Percentiles rank a stretch among this genome's conserved stretches.
phyloP scores from a whole-genome alignment of 35 echinoderm and acorn worm genomes.

The Anneissia japonica region DNA sequence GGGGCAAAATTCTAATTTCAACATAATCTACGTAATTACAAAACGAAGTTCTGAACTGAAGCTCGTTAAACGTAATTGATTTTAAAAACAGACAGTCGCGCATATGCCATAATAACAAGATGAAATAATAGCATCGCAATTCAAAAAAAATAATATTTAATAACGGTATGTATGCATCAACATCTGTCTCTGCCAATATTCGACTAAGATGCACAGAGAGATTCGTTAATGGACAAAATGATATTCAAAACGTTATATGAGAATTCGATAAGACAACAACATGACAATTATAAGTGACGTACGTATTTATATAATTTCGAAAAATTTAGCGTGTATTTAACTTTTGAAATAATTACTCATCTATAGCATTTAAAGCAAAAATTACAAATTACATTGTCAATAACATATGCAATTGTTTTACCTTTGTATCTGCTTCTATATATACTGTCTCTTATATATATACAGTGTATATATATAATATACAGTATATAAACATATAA shows the following conservation, averaged over 20 bases:
- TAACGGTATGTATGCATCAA: too few species aligned
- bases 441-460: too few species aligned
- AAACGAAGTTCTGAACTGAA: neutral
- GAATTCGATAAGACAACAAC: neutral
- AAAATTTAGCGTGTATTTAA: too few species aligned
- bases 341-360: too few species aligned
- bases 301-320: too few species aligned
- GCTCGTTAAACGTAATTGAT: neutral
- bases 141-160: neutral
- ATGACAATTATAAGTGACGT: neutral
- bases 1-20: neutral
- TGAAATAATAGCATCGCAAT: neutral
- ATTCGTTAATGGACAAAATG: neutral
- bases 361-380: too few species aligned
- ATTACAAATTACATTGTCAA: too few species aligned
- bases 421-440: too few species aligned
- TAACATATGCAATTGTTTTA: too few species aligned
- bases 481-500: too few species aligned
- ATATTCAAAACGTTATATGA: neutral
- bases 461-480: too few species aligned
- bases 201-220: neutral
- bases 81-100: neutral
- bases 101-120: neutral
- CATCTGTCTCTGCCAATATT: neutral
- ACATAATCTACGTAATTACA: neutral